Percentiles rank a stretch among this genome's conserved stretches.
Conservation (phyloP, 1,140 invertebrate species). For the Micrasema minimum region DNA sequence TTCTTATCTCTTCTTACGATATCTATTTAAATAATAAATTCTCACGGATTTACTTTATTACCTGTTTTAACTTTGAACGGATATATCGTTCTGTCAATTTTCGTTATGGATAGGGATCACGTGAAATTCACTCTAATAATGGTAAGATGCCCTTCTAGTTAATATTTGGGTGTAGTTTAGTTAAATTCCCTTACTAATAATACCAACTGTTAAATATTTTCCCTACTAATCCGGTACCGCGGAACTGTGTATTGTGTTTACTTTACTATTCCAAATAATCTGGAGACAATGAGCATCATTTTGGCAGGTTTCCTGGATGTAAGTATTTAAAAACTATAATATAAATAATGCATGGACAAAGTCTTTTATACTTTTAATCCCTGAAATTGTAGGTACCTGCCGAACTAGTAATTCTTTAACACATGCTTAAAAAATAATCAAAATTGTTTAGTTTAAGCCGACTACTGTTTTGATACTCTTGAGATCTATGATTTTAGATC, state of each 20-base stretch:
- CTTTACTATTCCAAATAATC: constrained; percentile 24
- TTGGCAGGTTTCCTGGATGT: constrained; percentile 48
- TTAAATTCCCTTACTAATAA: constrained; percentile 10
- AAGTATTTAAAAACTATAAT: constrained; percentile 42
- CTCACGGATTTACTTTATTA: constrained; percentile 3
- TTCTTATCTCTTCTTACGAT: too few relatives aligned
- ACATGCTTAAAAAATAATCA: too few relatives aligned
- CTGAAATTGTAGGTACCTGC: too few relatives aligned
- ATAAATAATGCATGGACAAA: too few relatives aligned
- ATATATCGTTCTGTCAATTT: constrained; percentile 2
- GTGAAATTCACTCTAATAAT: constrained; percentile 35
- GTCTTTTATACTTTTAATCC: too few relatives aligned
- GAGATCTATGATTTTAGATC: too few relatives aligned
- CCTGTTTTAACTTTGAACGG: constrained; percentile 11
- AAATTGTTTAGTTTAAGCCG: too few relatives aligned
- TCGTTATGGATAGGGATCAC: constrained; percentile 19
- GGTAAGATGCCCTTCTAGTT: constrained; percentile 25
- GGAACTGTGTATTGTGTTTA: constrained; percentile 22
- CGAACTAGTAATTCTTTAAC: too few relatives aligned
- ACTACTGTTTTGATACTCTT: too few relatives aligned
- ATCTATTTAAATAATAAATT: too few relatives aligned
- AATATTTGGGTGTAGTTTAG: constrained; percentile 16
- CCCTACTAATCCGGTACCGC: constrained; percentile 31
- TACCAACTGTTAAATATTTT: constrained; percentile 4
- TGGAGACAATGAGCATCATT: constrained; percentile 44